Conservation (phyloP, 2,797 vertebrate genomes). For the Clarias laeviceps region DNA sequence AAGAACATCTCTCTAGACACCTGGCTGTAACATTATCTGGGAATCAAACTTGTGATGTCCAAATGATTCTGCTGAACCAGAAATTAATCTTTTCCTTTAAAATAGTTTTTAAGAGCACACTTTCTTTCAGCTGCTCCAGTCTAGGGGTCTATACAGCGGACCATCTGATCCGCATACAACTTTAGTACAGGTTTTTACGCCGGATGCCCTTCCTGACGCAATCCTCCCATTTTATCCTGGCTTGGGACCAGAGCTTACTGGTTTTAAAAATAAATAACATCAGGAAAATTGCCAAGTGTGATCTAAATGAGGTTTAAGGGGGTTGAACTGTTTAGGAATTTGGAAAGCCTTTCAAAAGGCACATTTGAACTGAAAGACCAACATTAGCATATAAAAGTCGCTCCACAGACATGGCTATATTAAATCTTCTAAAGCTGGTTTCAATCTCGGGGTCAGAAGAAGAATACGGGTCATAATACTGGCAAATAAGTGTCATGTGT, state of each 20-base stretch:
- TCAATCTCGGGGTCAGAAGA: constrained; percentile 8
- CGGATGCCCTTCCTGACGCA: too few relatives aligned
- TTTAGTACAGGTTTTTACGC: too few relatives aligned
- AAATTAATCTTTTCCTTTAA: too few relatives aligned
- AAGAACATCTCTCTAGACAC: too few relatives aligned
- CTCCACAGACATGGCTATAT: neutral
- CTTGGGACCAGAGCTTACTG: neutral
- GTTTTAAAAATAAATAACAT: neutral
- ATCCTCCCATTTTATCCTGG: too few relatives aligned
- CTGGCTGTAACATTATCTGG: too few relatives aligned
- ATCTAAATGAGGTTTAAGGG: neutral
- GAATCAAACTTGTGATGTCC: too few relatives aligned
- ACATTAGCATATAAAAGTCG: neutral
- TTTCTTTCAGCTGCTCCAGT: too few relatives aligned
- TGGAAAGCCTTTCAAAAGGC: neutral
- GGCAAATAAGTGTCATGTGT: neutral
- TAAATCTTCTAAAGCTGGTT: neutral
- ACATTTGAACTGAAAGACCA: neutral
- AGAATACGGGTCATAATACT: neutral
- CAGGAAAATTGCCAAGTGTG: neutral
- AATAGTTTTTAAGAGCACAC: too few relatives aligned
- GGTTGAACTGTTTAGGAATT: neutral
- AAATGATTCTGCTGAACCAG: too few relatives aligned
- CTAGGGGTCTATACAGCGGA: too few relatives aligned
- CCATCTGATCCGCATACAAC: too few relatives aligned